Percentiles rank a stretch among this genome's conserved stretches.
phyloP scores from a whole-genome alignment of 2,113 vertebrate species.

The Pteruthius melanotis region DNA sequence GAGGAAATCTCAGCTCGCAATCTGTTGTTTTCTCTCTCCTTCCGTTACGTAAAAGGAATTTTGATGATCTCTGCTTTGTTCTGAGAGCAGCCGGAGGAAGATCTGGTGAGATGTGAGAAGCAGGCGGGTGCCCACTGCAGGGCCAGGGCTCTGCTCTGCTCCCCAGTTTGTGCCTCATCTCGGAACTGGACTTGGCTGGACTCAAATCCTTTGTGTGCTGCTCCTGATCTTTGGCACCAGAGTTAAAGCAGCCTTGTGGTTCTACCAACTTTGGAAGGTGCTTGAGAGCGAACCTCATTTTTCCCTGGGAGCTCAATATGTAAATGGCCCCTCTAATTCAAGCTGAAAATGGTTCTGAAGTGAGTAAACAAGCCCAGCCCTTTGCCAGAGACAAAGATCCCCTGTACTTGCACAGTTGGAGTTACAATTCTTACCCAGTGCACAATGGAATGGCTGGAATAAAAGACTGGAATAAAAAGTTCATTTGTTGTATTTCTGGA shows the following conservation, averaged over 20 bases:
- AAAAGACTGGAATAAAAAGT: neutral
- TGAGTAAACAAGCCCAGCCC: neutral
- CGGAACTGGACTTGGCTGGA: neutral
- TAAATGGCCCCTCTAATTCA: neutral
- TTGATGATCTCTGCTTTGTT: conserved; percentile 7
- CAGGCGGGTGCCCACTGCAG: neutral
- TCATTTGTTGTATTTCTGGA: neutral
- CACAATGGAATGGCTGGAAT: neutral
- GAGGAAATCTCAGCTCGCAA: neutral
- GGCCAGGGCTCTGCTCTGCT: neutral
- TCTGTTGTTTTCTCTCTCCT: conserved; percentile 45
- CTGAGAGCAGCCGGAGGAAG: neutral
- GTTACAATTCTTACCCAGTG: neutral
- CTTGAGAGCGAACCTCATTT: neutral
- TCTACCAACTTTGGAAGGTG: neutral
- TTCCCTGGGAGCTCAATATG: neutral
- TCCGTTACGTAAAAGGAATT: neutral
- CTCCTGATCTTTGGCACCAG: neutral
- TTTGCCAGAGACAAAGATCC: neutral
- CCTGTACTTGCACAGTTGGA: neutral
- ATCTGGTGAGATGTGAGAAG: neutral
- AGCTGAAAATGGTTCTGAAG: neutral
- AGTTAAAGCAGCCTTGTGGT: neutral
- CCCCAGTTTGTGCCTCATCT: neutral
- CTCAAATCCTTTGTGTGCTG: neutral